Evolutionary conservation across 2,888 invertebrate species (phyloP), one percentile per base, ranked within the genome.

Genomic region (Cephus runcator): DNA sequence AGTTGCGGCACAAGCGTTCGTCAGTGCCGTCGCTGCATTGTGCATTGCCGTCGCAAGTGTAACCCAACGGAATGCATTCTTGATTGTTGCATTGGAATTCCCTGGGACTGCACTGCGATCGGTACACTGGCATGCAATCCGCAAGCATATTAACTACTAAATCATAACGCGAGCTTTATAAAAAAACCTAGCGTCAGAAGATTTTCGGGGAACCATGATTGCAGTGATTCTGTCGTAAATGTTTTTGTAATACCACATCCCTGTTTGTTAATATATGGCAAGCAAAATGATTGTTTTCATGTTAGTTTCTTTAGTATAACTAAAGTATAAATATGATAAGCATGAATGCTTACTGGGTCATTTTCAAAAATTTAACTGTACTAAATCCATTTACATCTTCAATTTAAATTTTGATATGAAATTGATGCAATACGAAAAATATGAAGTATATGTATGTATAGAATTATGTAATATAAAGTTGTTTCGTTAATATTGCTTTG

Each of bases 11-110:
- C 91, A 93, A 92, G 85, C 92, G 91, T 91, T 95, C 95, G 90
- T 95, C 95, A 86, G 94, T 94, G 88, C 92, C 90, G 90, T 95
- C 95, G 83, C 87, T 90, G 92, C 96, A 96, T 91, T 95, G 94
- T 84, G 88, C 88, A 86, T 87, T 87, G 85, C 93, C 93, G 90
- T 95, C 94, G 92, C 96, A 96, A 83, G 93, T 90, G 84, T 92
- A 91, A 82, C 91, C 89, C 86, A 92, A 88, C 82, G 93, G 92
- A 88, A 95, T 92, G 92, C 96, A 96, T 90, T 93, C 92, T 89
- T 92, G 93, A 91, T 92, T 93, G 89, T 93, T 92, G 92, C 93
- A 93, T 91, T 92, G 93, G 92, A 92, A 93, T 90, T 93, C 93
- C 89, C 92, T 90, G 73, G 85, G 83, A 79, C 90, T 87, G 90